phyloP scores from a whole-genome alignment of 2,113 vertebrate genomes.

The Neoarius graeffei region DNA sequence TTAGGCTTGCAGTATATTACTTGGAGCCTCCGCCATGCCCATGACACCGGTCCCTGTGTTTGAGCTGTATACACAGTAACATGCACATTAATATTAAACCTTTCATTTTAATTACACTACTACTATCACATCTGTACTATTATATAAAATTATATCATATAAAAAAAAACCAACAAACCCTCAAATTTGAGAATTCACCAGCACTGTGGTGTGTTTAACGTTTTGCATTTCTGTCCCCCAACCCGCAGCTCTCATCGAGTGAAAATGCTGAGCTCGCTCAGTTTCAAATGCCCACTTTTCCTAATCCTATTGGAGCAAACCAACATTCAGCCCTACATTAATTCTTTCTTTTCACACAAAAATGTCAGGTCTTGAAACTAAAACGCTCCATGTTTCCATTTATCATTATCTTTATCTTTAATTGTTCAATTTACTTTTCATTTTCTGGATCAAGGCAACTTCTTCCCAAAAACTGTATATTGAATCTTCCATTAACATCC shows the following conservation, averaged over 20 bases:
- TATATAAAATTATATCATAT: background rate
- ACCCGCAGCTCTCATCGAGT: background rate
- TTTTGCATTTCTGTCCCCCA: too few relatives aligned
- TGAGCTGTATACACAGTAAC: background rate
- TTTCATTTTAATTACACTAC: background rate
- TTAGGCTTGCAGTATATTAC: background rate
- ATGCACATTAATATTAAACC: background rate
- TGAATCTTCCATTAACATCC: slow-evolving; percentile 11
- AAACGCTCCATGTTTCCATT: background rate
- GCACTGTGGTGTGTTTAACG: background rate
- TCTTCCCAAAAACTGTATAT: background rate
- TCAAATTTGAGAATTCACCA: background rate
- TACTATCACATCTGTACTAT: background rate
- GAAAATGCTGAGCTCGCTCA: background rate
- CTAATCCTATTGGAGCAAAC: background rate
- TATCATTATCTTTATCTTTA: background rate
- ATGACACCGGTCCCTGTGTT: background rate
- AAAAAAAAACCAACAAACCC: background rate
- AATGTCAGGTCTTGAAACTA: background rate
- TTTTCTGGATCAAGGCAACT: background rate
- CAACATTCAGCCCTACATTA: background rate
- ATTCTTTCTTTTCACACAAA: background rate
- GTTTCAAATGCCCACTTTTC: background rate
- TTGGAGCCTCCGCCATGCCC: background rate
- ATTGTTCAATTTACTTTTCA: background rate